Evolutionary conservation across 2,113 vertebrate genomes (phyloP).

Genomic region (Syrrhaptes paradoxus): DNA sequence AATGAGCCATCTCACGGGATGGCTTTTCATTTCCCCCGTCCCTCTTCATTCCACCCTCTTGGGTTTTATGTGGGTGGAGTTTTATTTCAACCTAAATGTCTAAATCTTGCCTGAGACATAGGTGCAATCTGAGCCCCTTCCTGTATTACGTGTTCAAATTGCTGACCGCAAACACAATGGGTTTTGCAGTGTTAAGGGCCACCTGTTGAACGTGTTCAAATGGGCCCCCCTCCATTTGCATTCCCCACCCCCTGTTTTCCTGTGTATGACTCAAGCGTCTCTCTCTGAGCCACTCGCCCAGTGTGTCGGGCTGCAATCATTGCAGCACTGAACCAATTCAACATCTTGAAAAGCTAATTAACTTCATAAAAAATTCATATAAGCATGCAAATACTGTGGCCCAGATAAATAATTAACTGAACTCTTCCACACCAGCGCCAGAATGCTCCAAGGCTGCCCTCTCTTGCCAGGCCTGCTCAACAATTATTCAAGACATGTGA

Average conservation of each 20-base stretch:
- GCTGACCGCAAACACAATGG: constrained; percentile 52
- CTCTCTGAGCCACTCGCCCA: constrained; percentile 28
- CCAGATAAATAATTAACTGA: constrained; percentile 82
- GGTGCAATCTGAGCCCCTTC: constrained; percentile 45
- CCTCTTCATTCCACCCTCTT: constrained; percentile 13
- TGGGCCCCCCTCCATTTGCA: constrained; percentile 8
- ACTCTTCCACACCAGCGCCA: constrained; percentile 62
- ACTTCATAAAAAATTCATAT: constrained; percentile 81
- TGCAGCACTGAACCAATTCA: constrained; percentile 73
- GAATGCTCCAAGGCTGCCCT: constrained; percentile 72
- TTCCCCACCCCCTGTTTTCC: constrained; percentile 33
- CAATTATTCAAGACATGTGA: constrained; percentile 72
- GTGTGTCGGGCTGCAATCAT: constrained; percentile 70
- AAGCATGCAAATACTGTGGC: constrained; percentile 79
- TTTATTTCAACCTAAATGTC: constrained; percentile 33
- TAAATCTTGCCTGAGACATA: constrained; percentile 63
- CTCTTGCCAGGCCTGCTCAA: constrained; percentile 76
- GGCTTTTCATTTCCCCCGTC: constrained; percentile 40
- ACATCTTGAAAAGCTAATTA: constrained; percentile 83
- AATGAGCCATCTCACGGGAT: neutral
- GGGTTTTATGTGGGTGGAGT: constrained; percentile 31
- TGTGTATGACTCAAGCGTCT: constrained; percentile 26
- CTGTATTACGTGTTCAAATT: neutral
- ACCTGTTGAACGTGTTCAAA: constrained; percentile 46
- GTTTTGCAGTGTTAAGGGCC: constrained; percentile 25